Conservation (phyloP, 1,140 invertebrate genomes). For the Neodiprion fabricii region DNA sequence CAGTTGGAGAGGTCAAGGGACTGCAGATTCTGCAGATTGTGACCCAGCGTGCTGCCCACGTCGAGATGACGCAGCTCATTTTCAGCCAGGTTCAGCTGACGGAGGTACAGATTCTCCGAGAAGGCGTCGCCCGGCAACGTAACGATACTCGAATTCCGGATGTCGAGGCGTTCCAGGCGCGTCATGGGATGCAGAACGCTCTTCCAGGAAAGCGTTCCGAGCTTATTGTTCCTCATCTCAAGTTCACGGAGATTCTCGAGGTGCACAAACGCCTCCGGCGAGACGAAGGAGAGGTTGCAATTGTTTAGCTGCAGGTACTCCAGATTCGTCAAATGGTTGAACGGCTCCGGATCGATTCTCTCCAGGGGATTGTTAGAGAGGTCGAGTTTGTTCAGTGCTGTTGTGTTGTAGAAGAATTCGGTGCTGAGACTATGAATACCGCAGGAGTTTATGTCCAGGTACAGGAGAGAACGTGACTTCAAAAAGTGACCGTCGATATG, state of each 20-base stretch:
- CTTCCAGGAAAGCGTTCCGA: conserved; percentile 67
- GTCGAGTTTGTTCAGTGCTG: conserved; percentile 70
- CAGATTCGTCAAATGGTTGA: conserved; percentile 69
- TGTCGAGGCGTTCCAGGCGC: conserved; percentile 70
- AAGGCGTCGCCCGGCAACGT: conserved; percentile 72
- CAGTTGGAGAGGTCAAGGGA: conserved; percentile 75
- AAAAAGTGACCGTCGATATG: conserved; percentile 70
- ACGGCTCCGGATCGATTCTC: conserved; percentile 64
- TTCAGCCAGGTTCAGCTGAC: conserved; percentile 69
- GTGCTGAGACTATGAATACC: conserved; percentile 65
- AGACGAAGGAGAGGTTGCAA: conserved; percentile 69
- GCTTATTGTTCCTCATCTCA: conserved; percentile 68
- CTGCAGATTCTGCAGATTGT: conserved; percentile 71
- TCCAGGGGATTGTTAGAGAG: conserved; percentile 73
- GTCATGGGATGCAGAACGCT: conserved; percentile 65
- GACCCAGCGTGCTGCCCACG: conserved; percentile 69
- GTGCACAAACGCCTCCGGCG: conserved; percentile 64
- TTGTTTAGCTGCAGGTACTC: conserved; percentile 71
- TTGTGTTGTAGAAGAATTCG: conserved; percentile 72
- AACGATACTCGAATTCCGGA: conserved; percentile 67
- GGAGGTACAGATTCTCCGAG: conserved; percentile 69
- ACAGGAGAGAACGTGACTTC: conserved; percentile 69
- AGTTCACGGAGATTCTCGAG: conserved; percentile 69
- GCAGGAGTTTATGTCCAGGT: conserved; percentile 72
- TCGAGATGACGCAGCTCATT: conserved; percentile 72